phyloP scores from a whole-genome alignment of 2,113 vertebrate species.

The Haplochromis vanheusdeni region DNA sequence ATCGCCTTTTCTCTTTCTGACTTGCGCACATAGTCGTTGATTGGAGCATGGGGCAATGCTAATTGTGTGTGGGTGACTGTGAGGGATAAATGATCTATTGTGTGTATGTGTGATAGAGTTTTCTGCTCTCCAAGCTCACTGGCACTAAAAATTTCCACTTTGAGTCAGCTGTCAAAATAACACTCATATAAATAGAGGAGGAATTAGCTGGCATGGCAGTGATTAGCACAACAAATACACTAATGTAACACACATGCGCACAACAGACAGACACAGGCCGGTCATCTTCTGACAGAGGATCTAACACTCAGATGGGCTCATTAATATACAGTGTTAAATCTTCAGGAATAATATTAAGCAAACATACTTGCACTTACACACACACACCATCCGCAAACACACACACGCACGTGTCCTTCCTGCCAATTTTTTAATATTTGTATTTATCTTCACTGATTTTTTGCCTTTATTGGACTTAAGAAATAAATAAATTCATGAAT shows the following conservation, averaged over 20 bases:
- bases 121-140: neutral
- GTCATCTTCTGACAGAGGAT: neutral
- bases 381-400: too few species aligned
- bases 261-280: neutral
- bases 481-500: neutral
- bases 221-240: constrained; percentile 43
- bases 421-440: neutral
- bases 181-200: constrained; percentile 47
- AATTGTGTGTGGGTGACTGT: neutral
- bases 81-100: neutral
- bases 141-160: constrained; percentile 39
- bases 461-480: neutral
- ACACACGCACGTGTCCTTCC: neutral
- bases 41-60: neutral
- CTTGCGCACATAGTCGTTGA: neutral
- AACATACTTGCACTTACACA: neutral
- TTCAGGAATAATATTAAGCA: neutral
- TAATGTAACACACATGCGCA: constrained; percentile 7
- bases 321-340: neutral
- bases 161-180: constrained; percentile 62
- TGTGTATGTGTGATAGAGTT: neutral
- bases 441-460: neutral
- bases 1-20: neutral
- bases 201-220: constrained; percentile 49
- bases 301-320: neutral